A percentile compares a stretch with the other conserved stretches of the same genome.
Conservation (phyloP, 37 sponge, comb jelly and placozoan species). For the Haliclona indistincta region DNA sequence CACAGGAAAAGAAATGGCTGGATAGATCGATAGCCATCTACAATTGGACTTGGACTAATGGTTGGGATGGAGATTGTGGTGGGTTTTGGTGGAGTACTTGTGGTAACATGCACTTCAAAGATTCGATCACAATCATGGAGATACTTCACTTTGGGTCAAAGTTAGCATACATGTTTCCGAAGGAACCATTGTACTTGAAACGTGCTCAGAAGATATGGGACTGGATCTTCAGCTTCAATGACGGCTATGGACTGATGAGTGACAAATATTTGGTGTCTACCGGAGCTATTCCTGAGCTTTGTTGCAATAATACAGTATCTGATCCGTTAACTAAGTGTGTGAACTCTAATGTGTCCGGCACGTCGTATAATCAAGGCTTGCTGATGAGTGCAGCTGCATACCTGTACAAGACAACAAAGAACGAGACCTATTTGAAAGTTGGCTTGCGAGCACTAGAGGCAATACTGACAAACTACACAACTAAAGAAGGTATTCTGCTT, state of each 20-base stretch:
- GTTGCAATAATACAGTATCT: conserved; percentile 28
- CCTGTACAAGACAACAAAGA: conserved; percentile 12
- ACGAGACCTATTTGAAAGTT: conserved; percentile 7
- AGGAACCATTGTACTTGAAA: conserved; percentile 16
- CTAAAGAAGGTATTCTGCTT: conserved; percentile 5
- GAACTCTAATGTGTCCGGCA: conserved; percentile 28
- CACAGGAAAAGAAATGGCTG: conserved; percentile 32
- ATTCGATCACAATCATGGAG: conserved; percentile 43
- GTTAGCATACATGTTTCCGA: conserved; percentile 39
- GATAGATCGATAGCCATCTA: conserved; percentile 28
- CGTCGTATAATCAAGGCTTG: conserved; percentile 24
- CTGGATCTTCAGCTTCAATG: conserved; percentile 45
- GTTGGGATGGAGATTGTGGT: conserved; percentile 57
- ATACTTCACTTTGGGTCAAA: conserved; percentile 37
- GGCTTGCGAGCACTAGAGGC: conserved; percentile 21
- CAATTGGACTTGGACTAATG: conserved; percentile 53
- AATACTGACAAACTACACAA: conserved; percentile 13
- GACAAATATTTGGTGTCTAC: conserved; percentile 35
- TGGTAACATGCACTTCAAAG: conserved; percentile 10
- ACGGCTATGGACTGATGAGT: conserved; percentile 47
- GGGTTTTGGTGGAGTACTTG: conserved; percentile 64
- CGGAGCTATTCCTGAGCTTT: conserved; percentile 44
- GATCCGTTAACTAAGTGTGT: conserved; percentile 23
- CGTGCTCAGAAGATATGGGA: conserved; percentile 27
- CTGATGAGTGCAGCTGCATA: conserved; percentile 24